These are phyloP conservation scores for Sapayoa aenigma DNA, from an alignment of 2,113 vertebrate species.

Conservation along the genomic window DNA sequence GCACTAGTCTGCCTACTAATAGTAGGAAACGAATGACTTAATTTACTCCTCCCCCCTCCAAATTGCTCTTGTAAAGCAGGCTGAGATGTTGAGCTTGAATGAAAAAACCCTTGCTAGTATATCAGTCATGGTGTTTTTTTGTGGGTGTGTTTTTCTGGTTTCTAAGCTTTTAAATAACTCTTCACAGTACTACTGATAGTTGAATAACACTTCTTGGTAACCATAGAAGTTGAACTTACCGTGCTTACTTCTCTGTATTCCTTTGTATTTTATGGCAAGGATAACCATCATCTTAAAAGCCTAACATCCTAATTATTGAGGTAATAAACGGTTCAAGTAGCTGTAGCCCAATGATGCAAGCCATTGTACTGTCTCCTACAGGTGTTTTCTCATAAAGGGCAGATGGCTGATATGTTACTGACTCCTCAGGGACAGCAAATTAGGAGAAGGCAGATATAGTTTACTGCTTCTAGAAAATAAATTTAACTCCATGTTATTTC, in stretches of 20 bases:
- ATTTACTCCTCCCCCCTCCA: background rate
- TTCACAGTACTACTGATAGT: background rate
- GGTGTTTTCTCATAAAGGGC: background rate
- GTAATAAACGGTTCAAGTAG: background rate
- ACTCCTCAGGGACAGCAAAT: background rate
- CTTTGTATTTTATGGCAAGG: background rate
- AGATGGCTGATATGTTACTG: background rate
- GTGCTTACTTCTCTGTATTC: background rate
- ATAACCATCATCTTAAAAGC: background rate
- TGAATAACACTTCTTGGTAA: background rate
- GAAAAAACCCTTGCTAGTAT: background rate
- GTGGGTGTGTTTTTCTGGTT: background rate
- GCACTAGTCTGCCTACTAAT: background rate
- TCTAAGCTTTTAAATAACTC: background rate
- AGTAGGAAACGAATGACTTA: background rate
- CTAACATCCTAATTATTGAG: background rate
- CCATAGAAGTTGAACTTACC: background rate
- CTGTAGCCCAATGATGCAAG: background rate
- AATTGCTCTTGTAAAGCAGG: background rate
- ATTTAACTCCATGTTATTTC: background rate
- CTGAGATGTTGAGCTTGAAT: background rate
- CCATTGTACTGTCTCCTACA: background rate
- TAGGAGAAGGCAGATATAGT: background rate
- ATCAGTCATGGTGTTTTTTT: background rate
- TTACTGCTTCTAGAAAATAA: background rate